Percentiles rank a stretch among this genome's conserved stretches.
Evolutionary conservation across 2,888 invertebrate species (phyloP).

Genomic region (Pharmacophagus antenor): DNA sequence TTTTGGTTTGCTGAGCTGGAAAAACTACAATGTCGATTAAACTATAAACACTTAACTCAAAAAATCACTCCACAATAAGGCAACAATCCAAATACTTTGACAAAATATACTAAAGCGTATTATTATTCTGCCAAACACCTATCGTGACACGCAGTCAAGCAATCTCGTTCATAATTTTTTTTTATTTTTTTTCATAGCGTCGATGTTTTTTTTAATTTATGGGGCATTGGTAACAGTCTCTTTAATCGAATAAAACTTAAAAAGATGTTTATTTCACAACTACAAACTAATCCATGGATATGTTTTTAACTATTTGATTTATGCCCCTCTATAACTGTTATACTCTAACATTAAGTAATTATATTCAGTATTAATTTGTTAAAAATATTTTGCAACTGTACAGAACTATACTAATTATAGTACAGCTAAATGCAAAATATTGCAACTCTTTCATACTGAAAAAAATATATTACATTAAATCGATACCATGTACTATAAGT

Average conservation of each 20-base stretch:
- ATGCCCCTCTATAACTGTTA: background rate
- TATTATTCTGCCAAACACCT: conserved; percentile 66
- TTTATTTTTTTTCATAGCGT: conserved; percentile 42
- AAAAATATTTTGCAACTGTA: background rate
- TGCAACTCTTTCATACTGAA: too few species aligned
- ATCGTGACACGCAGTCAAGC: conserved; percentile 82
- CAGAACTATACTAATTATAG: too few species aligned
- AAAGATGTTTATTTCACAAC: too few species aligned
- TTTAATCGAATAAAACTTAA: conserved; percentile 9
- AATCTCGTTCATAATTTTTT: conserved; percentile 56
- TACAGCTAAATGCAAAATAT: too few species aligned
- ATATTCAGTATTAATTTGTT: background rate
- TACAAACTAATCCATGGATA: background rate
- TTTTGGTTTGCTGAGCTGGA: conserved; percentile 41
- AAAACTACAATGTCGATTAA: conserved; percentile 43
- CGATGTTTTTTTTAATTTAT: conserved; percentile 41
- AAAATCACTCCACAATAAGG: conserved; percentile 45
- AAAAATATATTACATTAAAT: too few species aligned
- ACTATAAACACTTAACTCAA: conserved; percentile 45
- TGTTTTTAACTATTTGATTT: background rate
- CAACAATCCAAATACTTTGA: conserved; percentile 43
- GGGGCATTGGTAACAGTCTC: conserved; percentile 27
- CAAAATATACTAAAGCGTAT: conserved; percentile 66
- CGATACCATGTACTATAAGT: too few species aligned
- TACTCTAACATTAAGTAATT: background rate